Evolutionary conservation across 2,113 vertebrate genomes (phyloP), one percentile per base, ranked within the genome.

Genomic region (Laticauda colubrina): DNA sequence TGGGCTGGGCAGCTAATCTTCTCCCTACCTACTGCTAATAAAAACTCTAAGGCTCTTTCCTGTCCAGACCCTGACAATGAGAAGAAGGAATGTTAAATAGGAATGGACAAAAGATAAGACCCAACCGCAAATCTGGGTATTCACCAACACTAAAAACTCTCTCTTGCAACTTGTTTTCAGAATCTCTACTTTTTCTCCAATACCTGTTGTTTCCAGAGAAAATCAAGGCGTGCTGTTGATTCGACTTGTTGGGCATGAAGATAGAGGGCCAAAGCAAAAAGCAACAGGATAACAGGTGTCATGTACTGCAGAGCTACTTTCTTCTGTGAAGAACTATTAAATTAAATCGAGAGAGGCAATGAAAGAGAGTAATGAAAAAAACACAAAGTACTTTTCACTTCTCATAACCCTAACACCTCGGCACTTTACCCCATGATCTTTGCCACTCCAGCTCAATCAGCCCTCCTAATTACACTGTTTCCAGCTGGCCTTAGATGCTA

Each of bases 121-220:
- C 12, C 18, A 87, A 53, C 29, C 18, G 1, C 54, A 24, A 48
- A 3, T 57, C 53, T 43, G 29, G 24, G 39, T n/a, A 26, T 18
- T 23, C 29, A 34, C 26, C 21, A 24, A 9, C 26, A 56, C 48
- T 45, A 26, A 8, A 23, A 88, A 43, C 43, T 2, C 11, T 20
- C 86, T 89, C 54, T 11, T 87, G 92, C 94, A 94, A 61, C 87
- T 89, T 87, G 23, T 53, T 64, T 6, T 61, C 53, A 69, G 43
- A 86, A 26, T 4, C 23, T 45, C 26, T 64, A 93, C 87, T 26
- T 45, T 59, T 69, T n/a, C 23, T 93, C 91, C 29, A 26, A 0
- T 98, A 99, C 99, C 99, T 99, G 99, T 95, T 99, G 97, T 97
- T 99, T 99, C 99, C 99, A 99, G 93, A 99, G 98, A 97, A 99